Conservation (phyloP, 2,797 vertebrate species). For the Falco concolor region DNA sequence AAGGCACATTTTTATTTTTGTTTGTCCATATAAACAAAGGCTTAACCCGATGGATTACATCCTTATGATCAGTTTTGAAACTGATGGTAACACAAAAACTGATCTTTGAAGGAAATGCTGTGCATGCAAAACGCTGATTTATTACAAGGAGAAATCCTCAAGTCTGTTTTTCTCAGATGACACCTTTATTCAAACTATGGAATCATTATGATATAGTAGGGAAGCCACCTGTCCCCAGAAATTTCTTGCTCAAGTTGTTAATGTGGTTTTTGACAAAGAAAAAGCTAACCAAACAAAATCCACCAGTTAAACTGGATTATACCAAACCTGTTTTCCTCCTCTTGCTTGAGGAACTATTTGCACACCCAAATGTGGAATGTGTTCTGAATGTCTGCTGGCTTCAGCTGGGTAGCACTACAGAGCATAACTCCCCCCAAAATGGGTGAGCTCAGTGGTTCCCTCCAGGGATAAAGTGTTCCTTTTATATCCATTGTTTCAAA, state of each 20-base stretch:
- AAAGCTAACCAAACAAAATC: background rate
- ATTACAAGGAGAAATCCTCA: background rate
- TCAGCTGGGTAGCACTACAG: background rate
- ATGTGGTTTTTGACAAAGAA: background rate
- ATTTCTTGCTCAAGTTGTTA: background rate
- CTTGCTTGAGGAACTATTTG: background rate
- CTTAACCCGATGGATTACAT: background rate
- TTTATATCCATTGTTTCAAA: background rate
- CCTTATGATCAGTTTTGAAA: background rate
- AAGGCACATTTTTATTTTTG: background rate
- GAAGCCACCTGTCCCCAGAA: background rate
- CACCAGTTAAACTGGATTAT: background rate
- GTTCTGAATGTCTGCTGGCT: background rate
- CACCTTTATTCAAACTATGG: background rate
- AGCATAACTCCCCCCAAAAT: background rate
- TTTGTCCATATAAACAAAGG: background rate
- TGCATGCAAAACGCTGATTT: background rate
- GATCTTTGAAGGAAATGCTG: background rate
- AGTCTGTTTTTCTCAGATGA: background rate
- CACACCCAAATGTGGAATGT: background rate
- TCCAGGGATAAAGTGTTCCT: background rate
- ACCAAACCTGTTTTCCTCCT: background rate
- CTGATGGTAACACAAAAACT: background rate
- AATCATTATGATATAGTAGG: background rate
- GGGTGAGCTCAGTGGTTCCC: background rate